These are phyloP conservation scores for Pipra filicauda DNA, from an alignment of 2,113 vertebrate species.

Conservation along the genomic window DNA sequence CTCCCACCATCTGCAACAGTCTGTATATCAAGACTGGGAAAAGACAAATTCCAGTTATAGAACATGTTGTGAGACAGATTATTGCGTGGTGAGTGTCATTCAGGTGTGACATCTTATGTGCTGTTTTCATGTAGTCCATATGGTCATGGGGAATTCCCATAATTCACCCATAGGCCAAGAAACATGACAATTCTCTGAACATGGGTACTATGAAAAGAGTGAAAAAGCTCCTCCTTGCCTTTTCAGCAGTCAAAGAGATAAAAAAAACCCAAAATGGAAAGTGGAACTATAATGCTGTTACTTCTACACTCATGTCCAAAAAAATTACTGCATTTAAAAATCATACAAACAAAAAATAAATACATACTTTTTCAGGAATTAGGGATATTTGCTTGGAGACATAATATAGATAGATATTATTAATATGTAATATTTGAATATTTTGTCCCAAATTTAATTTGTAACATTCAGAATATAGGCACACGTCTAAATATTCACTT, in stretches of 20 bases:
- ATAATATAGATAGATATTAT: neutral
- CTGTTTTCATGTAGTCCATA: neutral
- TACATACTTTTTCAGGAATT: neutral
- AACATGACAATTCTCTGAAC: neutral
- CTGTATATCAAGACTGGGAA: accelerated
- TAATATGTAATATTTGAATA: neutral
- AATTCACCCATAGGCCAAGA: neutral
- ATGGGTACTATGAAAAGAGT: neutral
- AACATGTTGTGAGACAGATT: neutral
- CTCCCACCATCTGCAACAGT: neutral
- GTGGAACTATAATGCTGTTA: neutral
- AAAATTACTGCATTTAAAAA: neutral
- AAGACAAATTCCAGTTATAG: neutral
- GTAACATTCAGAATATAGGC: neutral
- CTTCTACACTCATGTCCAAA: neutral
- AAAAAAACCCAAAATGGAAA: neutral
- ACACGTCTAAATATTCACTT: neutral
- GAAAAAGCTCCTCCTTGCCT: neutral
- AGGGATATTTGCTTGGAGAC: neutral
- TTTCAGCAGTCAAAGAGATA: neutral
- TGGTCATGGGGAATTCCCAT: neutral
- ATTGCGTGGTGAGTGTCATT: neutral
- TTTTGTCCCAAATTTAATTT: neutral
- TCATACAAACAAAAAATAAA: neutral
- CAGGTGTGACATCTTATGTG: neutral